phyloP scores from a whole-genome alignment of 2,797 vertebrate genomes.

The Sebastes oblongus region DNA sequence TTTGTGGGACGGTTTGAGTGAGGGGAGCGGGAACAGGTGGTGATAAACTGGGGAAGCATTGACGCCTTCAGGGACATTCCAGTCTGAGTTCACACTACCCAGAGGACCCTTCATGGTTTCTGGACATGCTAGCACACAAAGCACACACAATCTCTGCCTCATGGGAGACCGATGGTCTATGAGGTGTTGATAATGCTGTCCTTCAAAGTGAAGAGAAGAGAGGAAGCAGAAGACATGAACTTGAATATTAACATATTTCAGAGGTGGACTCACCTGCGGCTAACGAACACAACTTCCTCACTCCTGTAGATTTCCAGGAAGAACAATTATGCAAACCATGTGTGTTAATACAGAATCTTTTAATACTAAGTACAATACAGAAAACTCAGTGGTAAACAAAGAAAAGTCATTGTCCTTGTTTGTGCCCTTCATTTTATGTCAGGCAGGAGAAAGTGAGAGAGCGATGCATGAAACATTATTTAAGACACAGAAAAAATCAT shows the following conservation, averaged over 20 bases:
- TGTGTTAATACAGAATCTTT: conserved; percentile 71
- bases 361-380: conserved; percentile 80
- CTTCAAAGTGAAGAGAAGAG: conserved; percentile 6
- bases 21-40: conserved; percentile 42
- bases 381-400: conserved; percentile 72
- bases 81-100: conserved; percentile 30
- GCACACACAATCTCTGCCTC: background rate
- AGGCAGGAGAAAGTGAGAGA: conserved; percentile 49
- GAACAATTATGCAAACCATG: conserved; percentile 12
- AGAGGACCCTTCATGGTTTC: conserved; percentile 10
- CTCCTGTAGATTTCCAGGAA: background rate
- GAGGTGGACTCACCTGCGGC: background rate
- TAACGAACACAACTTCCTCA: background rate
- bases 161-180: background rate
- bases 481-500: conserved; percentile 67
- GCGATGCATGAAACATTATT: conserved; percentile 44
- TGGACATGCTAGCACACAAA: conserved; percentile 2
- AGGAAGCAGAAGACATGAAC: background rate
- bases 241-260: background rate
- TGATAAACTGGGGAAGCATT: conserved; percentile 35
- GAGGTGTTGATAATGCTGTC: conserved; percentile 4
- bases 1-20: conserved; percentile 20
- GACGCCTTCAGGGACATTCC: conserved; percentile 73
- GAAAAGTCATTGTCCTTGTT: conserved; percentile 50
- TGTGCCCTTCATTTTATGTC: conserved; percentile 44